Percentiles rank a stretch among this genome's conserved stretches.
phyloP scores from a whole-genome alignment of 2,888 invertebrate species.

The Cheilosia variabilis region DNA sequence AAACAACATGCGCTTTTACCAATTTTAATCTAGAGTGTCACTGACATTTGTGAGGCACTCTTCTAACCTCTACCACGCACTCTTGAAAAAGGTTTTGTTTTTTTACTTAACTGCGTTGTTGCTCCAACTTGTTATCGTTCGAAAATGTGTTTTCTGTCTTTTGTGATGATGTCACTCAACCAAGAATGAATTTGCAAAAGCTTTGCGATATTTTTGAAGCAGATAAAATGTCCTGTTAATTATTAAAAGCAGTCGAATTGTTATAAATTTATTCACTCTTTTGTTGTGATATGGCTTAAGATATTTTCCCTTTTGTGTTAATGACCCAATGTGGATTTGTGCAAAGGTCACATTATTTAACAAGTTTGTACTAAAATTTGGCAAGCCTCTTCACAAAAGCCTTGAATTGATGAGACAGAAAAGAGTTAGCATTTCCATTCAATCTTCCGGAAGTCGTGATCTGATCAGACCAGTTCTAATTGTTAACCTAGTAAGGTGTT shows the following conservation, averaged over 20 bases:
- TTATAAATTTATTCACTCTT: background rate
- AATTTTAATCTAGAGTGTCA: too few relatives aligned
- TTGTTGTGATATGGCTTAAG: background rate
- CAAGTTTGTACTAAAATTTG: slow-evolving; percentile 28
- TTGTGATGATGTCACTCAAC: background rate
- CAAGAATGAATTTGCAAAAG: background rate
- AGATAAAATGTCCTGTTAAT: background rate
- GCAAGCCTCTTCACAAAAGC: background rate
- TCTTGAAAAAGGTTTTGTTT: background rate
- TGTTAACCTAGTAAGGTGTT: background rate
- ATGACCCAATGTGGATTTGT: slow-evolving; percentile 5
- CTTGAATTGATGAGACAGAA: background rate
- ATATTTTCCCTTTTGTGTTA: background rate
- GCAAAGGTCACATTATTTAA: slow-evolving; percentile 34
- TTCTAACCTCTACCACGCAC: too few relatives aligned
- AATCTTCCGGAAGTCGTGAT: slow-evolving; percentile 2
- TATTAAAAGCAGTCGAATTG: background rate
- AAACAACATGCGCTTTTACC: too few relatives aligned
- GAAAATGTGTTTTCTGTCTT: background rate
- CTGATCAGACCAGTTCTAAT: background rate
- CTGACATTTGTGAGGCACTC: too few relatives aligned
- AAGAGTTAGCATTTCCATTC: background rate
- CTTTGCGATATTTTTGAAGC: background rate
- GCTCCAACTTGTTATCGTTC: background rate
- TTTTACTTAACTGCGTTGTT: background rate